Evolutionary conservation across 2,888 invertebrate species (phyloP), one percentile per base, ranked within the genome.

Genomic region (Himalopsyche tibetana): DNA sequence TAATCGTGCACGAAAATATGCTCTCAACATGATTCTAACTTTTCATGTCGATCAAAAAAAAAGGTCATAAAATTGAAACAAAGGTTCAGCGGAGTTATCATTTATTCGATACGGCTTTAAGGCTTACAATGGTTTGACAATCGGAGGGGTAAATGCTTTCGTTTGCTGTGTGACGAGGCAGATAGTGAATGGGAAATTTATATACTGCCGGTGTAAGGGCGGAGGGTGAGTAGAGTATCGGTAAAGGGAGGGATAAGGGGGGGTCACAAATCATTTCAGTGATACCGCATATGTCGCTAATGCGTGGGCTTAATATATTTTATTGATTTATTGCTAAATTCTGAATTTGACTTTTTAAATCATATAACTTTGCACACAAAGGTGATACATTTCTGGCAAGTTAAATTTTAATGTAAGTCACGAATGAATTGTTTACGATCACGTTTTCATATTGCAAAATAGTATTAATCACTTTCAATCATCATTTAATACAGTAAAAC

Each of bases 101-200:
- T 74, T 74, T 74, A 74, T 74, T 38, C 15, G 38, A 36, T 38
- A 28, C 74, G 36, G 36, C 38, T 74, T 36, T 74, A 74, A 36
- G 74, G 74, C 74, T 74, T 74, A 74, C 36, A 74, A 74, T 38
- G 6, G 74, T 15, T 74, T 74, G 74, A 74, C 74, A 74, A 74
- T 74, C 74, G 38, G 38, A 38, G 74, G 74, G 74, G 15, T 74
- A 36, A 74, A 74, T 74, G 74, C 36, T 74, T 74, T 74, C 12
- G 74, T 51, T 82, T 38, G 55, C 74, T 36, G 42, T 69, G 56
- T 83, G 69, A 42, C 83, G 74, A 45, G 45, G 81, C 82, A 82
- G 74, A 55, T 83, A 83, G 82, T 55, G 80, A 85, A 85, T 83
- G 80, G 82, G 83, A 85, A 83, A 80, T 85, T 85, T 85, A 80